Base-by-base conservation (phyloP, 1,140 invertebrate species). In the Asbolus verrucosus region DNA sequence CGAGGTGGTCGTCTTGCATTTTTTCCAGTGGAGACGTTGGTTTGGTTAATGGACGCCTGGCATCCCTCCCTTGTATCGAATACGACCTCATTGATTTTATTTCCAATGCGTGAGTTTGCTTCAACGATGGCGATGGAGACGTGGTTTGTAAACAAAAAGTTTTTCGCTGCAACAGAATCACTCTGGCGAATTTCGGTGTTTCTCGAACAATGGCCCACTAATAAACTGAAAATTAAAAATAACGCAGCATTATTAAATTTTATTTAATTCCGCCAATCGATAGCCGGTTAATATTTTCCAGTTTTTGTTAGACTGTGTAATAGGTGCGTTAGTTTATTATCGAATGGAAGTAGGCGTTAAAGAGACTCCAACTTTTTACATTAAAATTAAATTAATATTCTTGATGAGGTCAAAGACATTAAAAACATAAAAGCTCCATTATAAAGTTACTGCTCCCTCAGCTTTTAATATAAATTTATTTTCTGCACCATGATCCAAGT, bases 21-120 rank as follows among this genome's bases (percentile, higher is more conserved):
- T n/a, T n/a, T n/a, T n/a, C n/a, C n/a, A n/a, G n/a, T n/a, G n/a
- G n/a, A n/a, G n/a, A n/a, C n/a, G n/a, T n/a, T 27, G 13, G 19
- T 65, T 8, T 19, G 11, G 65, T 13, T 19, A 5, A 43, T 38
- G 27, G 71, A 36, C 68, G 39, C 27, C 31, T 61, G 43, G 16
- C 13, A n/a, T n/a, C n/a, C n/a, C n/a, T n/a, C n/a, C n/a, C n/a
- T n/a, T n/a, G n/a, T n/a, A n/a, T n/a, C n/a, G n/a, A n/a, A n/a
- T n/a, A n/a, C 68, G 61, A 39, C 68, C 46, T 69, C 68, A 75
- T 75, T 65, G 73, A 75, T 75, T 75, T 74, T 73, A 73, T 75
- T 75, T 75, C 69, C 71, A 54, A 70, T 70, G 46, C 69, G 72
- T 68, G 71, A 67, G 71, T 69, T 71, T 65, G 54, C 65, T 65